Base-by-base conservation (phyloP, 37 sponge, comb jelly and placozoan species). In the Bolinopsis microptera region DNA sequence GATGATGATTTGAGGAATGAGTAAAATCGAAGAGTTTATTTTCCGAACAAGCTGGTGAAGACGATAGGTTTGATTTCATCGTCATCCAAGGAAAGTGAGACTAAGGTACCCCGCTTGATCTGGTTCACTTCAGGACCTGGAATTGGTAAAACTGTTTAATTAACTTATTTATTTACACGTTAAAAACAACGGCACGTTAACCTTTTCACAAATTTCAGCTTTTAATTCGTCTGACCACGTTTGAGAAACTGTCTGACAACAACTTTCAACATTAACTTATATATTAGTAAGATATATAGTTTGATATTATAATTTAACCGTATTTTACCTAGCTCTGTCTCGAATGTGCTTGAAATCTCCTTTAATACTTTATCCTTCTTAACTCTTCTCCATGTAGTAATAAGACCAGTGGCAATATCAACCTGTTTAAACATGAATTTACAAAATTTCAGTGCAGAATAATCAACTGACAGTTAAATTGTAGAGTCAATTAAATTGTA, bases 351-450 rank as follows among this genome's bases (percentile, higher is more conserved):
- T 0, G 90, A 39, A 25, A 86, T 86, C 28, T 41, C 90, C 23
- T 86, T 30, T 25, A 86, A 25, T 30, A 86, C 35, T 34, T 86
- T 86, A 25, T 86, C 90, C 39, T 86, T 86, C 90, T 86, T 86
- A 28, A 86, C 32, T 39, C 90, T 8, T 40, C 90, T 38, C 90
- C 90, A 86, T 23, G 90, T 41, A 3, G 90, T 41, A 0, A 86
- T 18, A 13, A 86, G 48, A 5, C 90, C 90, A 39, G 90, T 86
- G 5, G 36, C 5, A 13, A 28, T 41, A 24, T 86, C 90, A 22
- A 41, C 18, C 90, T 86, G 61, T 22, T 3, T 18, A 82, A n/a
- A 72, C 30, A 67, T 67, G n/a, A n/a, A n/a, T n/a, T n/a, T n/a
- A n/a, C n/a, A n/a, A n/a, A n/a, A n/a, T n/a, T n/a, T n/a, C n/a